A percentile compares a stretch with the other conserved stretches of the same genome.
phyloP scores from a whole-genome alignment of 2,113 vertebrate genomes.

The Helogale parvula region DNA sequence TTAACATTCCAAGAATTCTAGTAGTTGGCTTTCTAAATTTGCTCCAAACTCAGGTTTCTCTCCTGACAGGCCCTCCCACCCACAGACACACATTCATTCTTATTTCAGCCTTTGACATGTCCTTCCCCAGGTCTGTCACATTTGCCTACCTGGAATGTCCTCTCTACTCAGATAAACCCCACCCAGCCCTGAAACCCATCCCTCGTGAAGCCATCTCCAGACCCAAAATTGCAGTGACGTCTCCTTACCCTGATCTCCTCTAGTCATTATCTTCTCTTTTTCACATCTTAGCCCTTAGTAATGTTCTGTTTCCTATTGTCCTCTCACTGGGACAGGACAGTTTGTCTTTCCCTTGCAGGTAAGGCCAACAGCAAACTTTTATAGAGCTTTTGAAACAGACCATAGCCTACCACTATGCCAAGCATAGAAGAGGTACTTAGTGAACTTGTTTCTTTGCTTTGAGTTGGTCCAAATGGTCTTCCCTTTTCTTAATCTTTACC shows the following conservation, averaged over 20 bases:
- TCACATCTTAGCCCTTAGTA: neutral
- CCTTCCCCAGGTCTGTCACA: neutral
- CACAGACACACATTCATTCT: neutral
- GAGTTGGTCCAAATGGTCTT: neutral
- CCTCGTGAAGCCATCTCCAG: neutral
- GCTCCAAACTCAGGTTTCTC: neutral
- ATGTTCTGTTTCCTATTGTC: neutral
- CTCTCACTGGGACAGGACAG: neutral
- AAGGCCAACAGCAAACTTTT: neutral
- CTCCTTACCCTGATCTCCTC: neutral
- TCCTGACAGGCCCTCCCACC: neutral
- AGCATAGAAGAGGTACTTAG: neutral
- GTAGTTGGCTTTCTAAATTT: neutral
- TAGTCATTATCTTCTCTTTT: neutral
- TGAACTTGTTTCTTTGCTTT: neutral
- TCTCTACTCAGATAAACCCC: neutral
- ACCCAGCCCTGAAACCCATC: neutral
- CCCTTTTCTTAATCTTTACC: neutral
- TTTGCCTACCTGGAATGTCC: neutral
- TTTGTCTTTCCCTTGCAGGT: neutral
- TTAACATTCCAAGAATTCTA: neutral
- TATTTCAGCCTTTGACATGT: neutral
- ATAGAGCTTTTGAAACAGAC: neutral
- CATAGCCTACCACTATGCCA: neutral
- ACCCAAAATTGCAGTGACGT: neutral